phyloP scores from a whole-genome alignment of 2,113 vertebrate genomes.

The Grammomys surdaster region DNA sequence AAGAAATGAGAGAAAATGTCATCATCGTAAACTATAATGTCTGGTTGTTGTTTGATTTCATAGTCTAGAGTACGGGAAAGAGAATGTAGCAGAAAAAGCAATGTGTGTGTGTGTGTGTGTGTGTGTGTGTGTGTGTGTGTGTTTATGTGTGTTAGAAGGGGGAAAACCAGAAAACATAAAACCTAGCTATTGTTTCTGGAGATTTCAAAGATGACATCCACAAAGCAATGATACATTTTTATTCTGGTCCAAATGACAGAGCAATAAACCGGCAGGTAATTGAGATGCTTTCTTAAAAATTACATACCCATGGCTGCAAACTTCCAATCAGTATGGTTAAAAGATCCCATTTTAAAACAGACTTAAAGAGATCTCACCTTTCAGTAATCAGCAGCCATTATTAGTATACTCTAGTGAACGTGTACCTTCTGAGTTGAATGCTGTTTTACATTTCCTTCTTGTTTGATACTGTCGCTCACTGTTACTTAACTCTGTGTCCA shows the following conservation, averaged over 20 bases:
- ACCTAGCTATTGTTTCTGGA: neutral
- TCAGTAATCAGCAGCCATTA: neutral
- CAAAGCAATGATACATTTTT: neutral
- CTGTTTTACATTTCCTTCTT: neutral
- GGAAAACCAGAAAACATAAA: neutral
- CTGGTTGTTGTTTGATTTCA: neutral
- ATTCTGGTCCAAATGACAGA: neutral
- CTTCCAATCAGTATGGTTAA: neutral
- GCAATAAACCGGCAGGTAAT: neutral
- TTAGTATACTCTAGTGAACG: neutral
- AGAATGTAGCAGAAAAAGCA: neutral
- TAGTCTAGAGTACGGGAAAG: constrained; percentile 13
- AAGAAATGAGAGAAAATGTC: constrained; percentile 30
- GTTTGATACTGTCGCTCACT: neutral
- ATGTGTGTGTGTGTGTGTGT: neutral
- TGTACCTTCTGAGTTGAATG: neutral
- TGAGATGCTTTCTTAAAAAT: constrained; percentile 32
- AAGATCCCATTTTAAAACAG: constrained; percentile 1
- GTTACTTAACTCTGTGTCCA: neutral
- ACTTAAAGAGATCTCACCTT: neutral
- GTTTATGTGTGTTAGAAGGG: neutral
- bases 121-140: neutral
- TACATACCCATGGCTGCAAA: neutral
- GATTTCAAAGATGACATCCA: neutral
- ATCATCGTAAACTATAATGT: neutral